Percentiles rank a stretch among this genome's conserved stretches.
These are phyloP conservation scores for Embiotoca jacksoni DNA, from an alignment of 2,113 vertebrate genomes.

Conservation along the genomic window DNA sequence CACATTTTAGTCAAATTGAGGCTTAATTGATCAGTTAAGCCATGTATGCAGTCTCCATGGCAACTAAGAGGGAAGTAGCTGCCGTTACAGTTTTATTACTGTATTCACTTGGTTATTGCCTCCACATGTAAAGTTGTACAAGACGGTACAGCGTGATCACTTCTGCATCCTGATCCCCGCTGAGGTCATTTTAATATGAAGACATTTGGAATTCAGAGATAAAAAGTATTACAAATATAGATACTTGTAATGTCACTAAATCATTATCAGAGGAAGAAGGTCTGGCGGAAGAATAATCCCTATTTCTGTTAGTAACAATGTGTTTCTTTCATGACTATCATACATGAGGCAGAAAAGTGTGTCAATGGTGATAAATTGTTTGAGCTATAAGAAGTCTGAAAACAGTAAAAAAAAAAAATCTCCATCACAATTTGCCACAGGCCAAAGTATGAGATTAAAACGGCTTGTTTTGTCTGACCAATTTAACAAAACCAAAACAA, in stretches of 20 bases:
- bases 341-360: not conserved
- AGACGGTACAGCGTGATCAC: not conserved
- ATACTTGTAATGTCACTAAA: not conserved
- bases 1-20: slow-evolving; percentile 1
- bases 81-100: not conserved
- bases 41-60: slow-evolving; percentile 23
- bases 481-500: too few species aligned
- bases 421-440: not conserved
- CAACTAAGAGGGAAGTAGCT: slow-evolving; percentile 21
- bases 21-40: not conserved
- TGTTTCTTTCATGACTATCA: not conserved
- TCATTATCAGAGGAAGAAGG: not conserved
- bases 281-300: not conserved
- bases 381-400: not conserved
- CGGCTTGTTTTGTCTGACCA: too few species aligned
- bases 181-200: not conserved
- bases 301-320: not conserved
- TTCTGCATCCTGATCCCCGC: slow-evolving; percentile 1
- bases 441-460: too few species aligned
- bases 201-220: slow-evolving; percentile 2
- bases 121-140: slow-evolving; percentile 23
- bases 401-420: not conserved
- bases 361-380: not conserved
- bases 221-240: not conserved
- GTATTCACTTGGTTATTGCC: not conserved